Conservation (phyloP, 2,888 invertebrate genomes). For the Itoplectis maculator region DNA sequence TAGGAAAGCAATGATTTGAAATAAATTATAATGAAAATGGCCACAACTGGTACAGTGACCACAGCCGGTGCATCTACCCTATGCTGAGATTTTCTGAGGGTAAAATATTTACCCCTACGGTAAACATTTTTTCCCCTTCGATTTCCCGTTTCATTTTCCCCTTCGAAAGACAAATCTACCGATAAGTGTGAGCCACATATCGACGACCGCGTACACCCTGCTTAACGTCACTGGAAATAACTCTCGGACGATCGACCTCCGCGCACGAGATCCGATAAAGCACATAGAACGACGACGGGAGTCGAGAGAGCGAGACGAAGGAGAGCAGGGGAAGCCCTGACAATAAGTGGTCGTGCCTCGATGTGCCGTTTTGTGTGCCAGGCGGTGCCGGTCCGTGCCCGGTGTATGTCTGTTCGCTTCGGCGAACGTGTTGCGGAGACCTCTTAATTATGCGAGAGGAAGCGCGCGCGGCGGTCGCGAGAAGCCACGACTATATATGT, state of each 20-base stretch:
- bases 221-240: conserved; percentile 5
- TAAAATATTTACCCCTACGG: too few species aligned
- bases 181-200: conserved; percentile 11
- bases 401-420: conserved; percentile 45
- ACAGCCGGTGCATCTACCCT: too few species aligned
- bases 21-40: too few species aligned
- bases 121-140: too few species aligned
- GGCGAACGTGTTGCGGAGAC: conserved; percentile 62
- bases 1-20: too few species aligned
- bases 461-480: conserved; percentile 41
- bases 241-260: conserved; percentile 17
- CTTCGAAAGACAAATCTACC: too few species aligned
- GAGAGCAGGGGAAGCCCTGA: conserved; percentile 31
- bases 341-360: conserved; percentile 65
- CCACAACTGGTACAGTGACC: too few species aligned
- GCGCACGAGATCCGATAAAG: conserved; percentile 48
- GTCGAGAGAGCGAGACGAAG: not conserved
- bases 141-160: too few species aligned
- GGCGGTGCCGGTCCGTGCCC: conserved; percentile 60
- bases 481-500: conserved; percentile 44
- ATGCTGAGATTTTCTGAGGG: too few species aligned
- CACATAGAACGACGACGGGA: not conserved
- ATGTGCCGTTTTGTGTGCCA: conserved; percentile 62
- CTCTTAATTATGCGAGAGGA: conserved; percentile 68
- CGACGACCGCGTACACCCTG: not conserved